Evolutionary conservation across 2,888 invertebrate species (phyloP).

Genomic region (Nebria salina): DNA sequence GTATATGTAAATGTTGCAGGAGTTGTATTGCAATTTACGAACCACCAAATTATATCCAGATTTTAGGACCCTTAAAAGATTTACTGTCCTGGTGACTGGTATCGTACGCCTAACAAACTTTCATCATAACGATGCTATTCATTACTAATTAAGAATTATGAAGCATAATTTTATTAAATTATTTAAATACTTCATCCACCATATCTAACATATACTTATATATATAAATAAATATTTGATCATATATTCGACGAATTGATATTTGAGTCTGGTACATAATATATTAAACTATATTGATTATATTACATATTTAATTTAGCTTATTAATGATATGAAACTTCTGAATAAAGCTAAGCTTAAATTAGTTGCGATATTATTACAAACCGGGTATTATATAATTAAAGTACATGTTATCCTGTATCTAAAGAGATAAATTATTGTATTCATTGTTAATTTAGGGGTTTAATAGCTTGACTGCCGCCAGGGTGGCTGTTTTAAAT

Average conservation of each 20-base stretch:
- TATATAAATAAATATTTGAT: no score
- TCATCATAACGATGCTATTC: neutral
- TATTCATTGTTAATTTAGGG: neutral
- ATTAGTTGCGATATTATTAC: neutral
- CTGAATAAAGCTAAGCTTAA: neutral
- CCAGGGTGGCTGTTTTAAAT: neutral
- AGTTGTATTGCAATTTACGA: neutral
- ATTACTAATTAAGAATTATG: no score
- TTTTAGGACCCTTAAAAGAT: neutral
- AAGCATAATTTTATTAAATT: no score
- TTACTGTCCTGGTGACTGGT: neutral
- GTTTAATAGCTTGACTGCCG: neutral
- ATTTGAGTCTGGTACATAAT: no score
- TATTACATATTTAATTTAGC: no score
- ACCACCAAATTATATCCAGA: neutral
- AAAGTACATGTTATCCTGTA: neutral
- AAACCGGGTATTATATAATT: neutral
- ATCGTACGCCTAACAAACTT: neutral
- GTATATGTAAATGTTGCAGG: neutral
- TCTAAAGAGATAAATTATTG: neutral
- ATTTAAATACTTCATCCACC: no score
- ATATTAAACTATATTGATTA: no score
- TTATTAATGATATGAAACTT: neutral
- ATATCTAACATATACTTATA: no score
- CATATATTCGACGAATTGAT: no score